Percentiles rank a stretch among this genome's conserved stretches.
These are phyloP conservation scores for Nibea albiflora DNA, from an alignment of 2,113 vertebrate genomes.

Conservation along the genomic window DNA sequence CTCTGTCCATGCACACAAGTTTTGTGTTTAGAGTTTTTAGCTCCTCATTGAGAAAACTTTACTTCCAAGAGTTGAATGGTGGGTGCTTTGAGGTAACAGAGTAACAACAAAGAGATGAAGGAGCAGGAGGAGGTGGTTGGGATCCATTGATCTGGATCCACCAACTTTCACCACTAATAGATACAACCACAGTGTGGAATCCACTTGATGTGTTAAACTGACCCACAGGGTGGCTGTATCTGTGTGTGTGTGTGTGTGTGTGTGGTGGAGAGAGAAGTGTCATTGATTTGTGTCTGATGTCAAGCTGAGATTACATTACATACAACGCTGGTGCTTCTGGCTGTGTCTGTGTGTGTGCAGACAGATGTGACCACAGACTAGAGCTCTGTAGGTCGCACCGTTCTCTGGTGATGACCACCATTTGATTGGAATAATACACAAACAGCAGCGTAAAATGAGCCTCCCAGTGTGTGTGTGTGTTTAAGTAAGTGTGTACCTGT, in stretches of 20 bases:
- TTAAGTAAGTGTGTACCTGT: not conserved
- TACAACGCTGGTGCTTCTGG: not conserved
- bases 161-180: constrained; percentile 33
- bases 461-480: constrained; percentile 6
- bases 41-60: not conserved
- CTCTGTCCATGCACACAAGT: not conserved
- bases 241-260: not conserved
- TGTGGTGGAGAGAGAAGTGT: not conserved
- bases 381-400: not conserved
- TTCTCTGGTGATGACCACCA: not conserved
- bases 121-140: constrained; percentile 1
- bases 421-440: constrained; percentile 22
- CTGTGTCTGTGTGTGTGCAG: constrained; percentile 18
- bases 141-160: not conserved
- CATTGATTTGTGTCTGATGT: constrained; percentile 32
- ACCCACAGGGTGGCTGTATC: not conserved
- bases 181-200: not conserved
- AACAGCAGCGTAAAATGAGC: constrained; percentile 16
- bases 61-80: not conserved
- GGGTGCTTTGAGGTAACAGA: not conserved
- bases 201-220: constrained; percentile 23
- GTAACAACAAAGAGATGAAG: constrained; percentile 17
- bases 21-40: no score
- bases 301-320: constrained; percentile 25
- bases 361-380: constrained; percentile 15